Evolutionary conservation across 2,888 invertebrate species (phyloP), one percentile per base, ranked within the genome.

Genomic region (Pachymerium ferrugineum): DNA sequence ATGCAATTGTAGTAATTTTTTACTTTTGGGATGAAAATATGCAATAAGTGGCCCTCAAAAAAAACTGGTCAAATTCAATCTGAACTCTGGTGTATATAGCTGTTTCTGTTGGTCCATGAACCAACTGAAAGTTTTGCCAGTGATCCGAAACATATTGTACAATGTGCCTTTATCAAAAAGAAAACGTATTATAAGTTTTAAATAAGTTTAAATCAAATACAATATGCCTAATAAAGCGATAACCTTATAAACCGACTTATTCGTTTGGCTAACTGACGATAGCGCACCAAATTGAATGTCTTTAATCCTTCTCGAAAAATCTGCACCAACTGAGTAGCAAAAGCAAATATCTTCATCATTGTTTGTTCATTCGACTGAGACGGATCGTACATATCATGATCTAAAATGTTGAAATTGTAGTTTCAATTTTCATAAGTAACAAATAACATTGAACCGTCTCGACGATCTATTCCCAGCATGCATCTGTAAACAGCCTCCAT

Each of bases 71-170:
- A 79, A 89, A 89, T 81, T 92, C 92, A 6, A 88, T 84, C 81
- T 89, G 88, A 38, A 90, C 84, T 75, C 88, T 85, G 75, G 85
- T 81, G 70, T 87, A 80, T 80, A 87, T 84, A 0, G 85, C 83
- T 69, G 38, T 25, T n/a, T 62, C 22, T 33, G 67, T 16, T 25
- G 69, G 76, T 4, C 76, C 74, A 69, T 79, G 78, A 72, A 77
- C 74, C 3, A 77, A 74, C 73, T 79, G 77, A 77, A 87, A 88
- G 74, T 84, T 82, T 77, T 88, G 86, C 87, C 88, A 88, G 77
- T 89, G 87, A 80, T 92, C 91, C 0, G 89, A 89, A 0, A 88
- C 86, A 80, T 90, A 91, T 78, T 90, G 89, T 0, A 91, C 86
- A 3, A 88, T 86, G 79, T 92, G 90, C 67, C 89, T 86, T 78